Base-by-base conservation (phyloP, 1,140 invertebrate genomes). In the Archivesica marissinica region DNA sequence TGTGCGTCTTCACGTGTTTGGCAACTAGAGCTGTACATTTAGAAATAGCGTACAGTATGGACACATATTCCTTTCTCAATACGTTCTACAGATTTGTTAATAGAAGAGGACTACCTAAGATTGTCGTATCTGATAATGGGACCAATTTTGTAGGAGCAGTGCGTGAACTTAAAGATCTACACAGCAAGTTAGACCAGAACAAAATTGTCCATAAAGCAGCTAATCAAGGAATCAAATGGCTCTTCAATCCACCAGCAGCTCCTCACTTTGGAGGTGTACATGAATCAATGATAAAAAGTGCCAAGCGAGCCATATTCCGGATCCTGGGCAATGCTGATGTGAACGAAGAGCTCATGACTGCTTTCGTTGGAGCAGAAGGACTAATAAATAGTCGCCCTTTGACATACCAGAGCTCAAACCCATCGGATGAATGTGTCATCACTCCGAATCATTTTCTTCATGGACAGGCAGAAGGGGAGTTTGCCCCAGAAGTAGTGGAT, bases 261-360 rank as follows among this genome's bases (percentile, higher is more conserved):
- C 61, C n/a, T 56, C 68, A 72, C 30, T 41, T 41, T 47, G 68
- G 68, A 9, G 68, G 68, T 41, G 23, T 56, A 38, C 94, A 93
- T 90, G 94, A 95, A 87, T 87, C 91, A 2, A 92, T 86, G 0
- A 91, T 95, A 0, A 90, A 93, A 87, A 87, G 86, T 20, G 88
- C 90, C 20, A 94, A 94, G 85, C 52, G 87, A 39, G 85, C 85
- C 17, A 64, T 82, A 4, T 75, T 79, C 54, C 52, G 30, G 25
- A 39, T 82, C 20, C 54, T 61, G 13, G 35, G 30, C n/a, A 44
- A 72, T 15, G 70, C 79, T 0, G 76, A 86, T 66, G 54, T 86
- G 20, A 70, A 86, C 54, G 85, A 81, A 35, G 78, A 70, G 52
- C n/a, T 66, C 0, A 50, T 66, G 25, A 79, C 77, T 25, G 77